Base-by-base conservation (phyloP, 2,797 vertebrate species). In the Hoplostethus atlanticus region DNA sequence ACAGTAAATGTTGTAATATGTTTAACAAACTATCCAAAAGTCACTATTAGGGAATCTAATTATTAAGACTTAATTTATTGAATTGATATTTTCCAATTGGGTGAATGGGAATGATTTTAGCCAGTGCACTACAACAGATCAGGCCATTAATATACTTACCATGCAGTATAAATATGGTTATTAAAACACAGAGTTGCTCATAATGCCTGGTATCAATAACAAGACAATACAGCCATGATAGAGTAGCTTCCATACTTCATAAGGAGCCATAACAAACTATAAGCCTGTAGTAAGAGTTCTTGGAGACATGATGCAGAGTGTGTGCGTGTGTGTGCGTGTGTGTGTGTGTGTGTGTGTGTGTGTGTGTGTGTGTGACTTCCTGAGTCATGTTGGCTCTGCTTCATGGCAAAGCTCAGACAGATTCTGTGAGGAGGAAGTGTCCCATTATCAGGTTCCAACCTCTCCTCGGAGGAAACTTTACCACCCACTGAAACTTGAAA, bases 371-470 rank as follows among this genome's bases (percentile, higher is more conserved):
- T 56, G 7, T 48, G 25, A 28, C 25, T 13, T 75, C 69, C 42
- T 54, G 48, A 17, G n/a, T 15, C 11, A 44, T 46, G 59, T 59
- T 46, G 81, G 73, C 70, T 77, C 51, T 28, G 55, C 53, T 60
- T 81, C 48, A 30, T 15, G 34, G 58, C 38, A 68, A 78, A 82
- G 54, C 59, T 52, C 51, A 34, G 46, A 11, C 13, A 64, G 52
- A 70, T 87, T 74, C 64, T 82, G 58, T 60, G 25, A 85, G 64
- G 17, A 83, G 78, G 84, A 88, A 84, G 74, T 77, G 66, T 5
- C 74, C 83, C 83, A 61, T 84, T 66, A 71, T 68, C 50, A 44
- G 70, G 76, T 75, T 79, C 54, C 54, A 51, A 52, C 59, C 28
- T 66, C 67, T 75, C 48, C 71, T 64, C 68, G 58, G 63, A 76